Conservation (phyloP, 2,888 invertebrate genomes). For the Scelioninae gen. 2 region DNA sequence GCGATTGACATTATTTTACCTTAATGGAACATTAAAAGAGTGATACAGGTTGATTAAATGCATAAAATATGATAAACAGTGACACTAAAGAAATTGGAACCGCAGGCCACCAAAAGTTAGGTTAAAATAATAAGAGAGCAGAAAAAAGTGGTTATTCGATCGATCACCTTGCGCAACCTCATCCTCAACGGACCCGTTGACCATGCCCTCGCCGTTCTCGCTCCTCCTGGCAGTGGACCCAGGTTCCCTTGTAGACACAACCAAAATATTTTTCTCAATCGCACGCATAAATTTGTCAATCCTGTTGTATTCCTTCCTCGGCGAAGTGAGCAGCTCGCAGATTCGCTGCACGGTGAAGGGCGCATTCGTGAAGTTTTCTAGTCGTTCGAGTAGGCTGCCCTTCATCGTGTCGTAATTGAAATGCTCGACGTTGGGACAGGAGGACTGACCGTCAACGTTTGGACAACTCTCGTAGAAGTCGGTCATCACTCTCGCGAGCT, state of each 20-base stretch:
- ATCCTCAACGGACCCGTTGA: slow-evolving; percentile 72
- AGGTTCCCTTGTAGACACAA: slow-evolving; percentile 81
- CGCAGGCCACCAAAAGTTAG: no score
- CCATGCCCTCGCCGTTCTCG: slow-evolving; percentile 74
- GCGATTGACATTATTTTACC: no score
- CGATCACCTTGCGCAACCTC: slow-evolving; percentile 64
- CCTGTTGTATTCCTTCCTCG: slow-evolving; percentile 94
- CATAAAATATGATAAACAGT: no score
- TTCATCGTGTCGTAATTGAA: slow-evolving; percentile 94
- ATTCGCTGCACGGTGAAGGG: slow-evolving; percentile 97
- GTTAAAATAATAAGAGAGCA: no score
- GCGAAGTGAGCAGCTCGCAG: slow-evolving; percentile 93
- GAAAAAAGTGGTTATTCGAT: no score
- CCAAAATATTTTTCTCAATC: slow-evolving; percentile 94
- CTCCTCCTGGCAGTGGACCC: slow-evolving; percentile 72
- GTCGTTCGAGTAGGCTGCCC: slow-evolving; percentile 85
- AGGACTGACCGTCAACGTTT: slow-evolving; percentile 83
- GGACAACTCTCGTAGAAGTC: slow-evolving; percentile 90
- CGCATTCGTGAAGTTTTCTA: slow-evolving; percentile 90
- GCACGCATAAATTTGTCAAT: slow-evolving; percentile 98
- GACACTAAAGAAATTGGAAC: no score
- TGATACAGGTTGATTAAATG: no score
- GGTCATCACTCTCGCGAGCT: slow-evolving; percentile 89
- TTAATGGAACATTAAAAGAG: no score
- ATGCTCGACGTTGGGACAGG: slow-evolving; percentile 92